phyloP scores from a whole-genome alignment of 2,888 invertebrate genomes.

The Campoletis raptor region DNA sequence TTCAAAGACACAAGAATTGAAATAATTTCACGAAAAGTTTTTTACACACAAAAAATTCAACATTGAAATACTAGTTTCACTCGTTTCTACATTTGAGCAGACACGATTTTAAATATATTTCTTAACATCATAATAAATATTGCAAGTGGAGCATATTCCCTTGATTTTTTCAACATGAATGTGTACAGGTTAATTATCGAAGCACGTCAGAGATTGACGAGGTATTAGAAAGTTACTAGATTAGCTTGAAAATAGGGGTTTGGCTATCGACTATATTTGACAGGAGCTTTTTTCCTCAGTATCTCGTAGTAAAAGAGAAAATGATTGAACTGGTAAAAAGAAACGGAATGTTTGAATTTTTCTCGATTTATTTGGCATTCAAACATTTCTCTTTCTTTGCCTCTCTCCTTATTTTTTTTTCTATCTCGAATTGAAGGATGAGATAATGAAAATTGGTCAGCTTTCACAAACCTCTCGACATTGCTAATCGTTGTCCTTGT shows the following conservation, averaged over 20 bases:
- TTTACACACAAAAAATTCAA: background rate
- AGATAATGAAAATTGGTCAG: constrained; percentile 67
- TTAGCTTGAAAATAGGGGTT: constrained; percentile 1
- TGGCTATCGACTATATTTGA: constrained; percentile 11
- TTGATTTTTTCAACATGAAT: constrained; percentile 1
- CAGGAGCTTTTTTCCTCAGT: constrained; percentile 8
- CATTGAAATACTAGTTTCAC: background rate
- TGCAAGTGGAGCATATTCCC: background rate
- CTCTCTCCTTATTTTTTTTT: background rate
- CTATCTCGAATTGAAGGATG: constrained; percentile 35
- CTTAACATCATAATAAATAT: background rate
- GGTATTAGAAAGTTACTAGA: constrained; percentile 60
- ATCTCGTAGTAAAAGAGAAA: constrained; percentile 10
- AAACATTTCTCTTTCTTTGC: constrained; percentile 1
- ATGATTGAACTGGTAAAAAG: constrained; percentile 8
- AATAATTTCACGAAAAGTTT: background rate
- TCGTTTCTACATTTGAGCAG: constrained; percentile 28
- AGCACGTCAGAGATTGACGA: constrained; percentile 20
- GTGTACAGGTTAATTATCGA: constrained; percentile 29
- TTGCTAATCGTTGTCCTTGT: constrained; percentile 56
- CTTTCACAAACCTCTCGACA: constrained; percentile 64
- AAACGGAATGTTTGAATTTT: constrained; percentile 20
- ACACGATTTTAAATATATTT: constrained; percentile 13
- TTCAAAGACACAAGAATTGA: background rate
- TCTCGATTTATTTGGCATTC: constrained; percentile 3